Evolutionary conservation across 2,113 vertebrate species (phyloP).

Genomic region (Actenoides hombroni): DNA sequence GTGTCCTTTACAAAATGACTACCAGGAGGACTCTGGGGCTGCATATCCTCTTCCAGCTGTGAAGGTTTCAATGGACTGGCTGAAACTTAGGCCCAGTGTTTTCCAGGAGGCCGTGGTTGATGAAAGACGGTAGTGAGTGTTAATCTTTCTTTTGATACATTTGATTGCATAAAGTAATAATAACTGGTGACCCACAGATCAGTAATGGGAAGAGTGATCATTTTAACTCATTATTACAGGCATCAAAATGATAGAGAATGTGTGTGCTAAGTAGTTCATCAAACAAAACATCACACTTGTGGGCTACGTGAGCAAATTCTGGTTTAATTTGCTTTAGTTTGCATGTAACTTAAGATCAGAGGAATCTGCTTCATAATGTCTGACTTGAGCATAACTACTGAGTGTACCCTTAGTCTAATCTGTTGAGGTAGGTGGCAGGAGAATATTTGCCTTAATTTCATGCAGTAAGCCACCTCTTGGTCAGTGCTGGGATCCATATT

Average conservation of each 20-base stretch:
- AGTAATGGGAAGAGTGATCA: neutral
- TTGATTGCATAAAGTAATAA: neutral
- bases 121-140: slow-evolving; percentile 89
- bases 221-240: neutral
- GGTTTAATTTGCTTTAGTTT: neutral
- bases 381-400: neutral
- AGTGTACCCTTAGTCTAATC: neutral
- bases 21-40: slow-evolving; percentile 85
- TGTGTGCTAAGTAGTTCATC: neutral
- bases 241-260: neutral
- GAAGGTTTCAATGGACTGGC: slow-evolving; percentile 97
- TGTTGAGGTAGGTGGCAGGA: neutral
- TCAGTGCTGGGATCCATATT: neutral
- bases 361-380: neutral
- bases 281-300: neutral
- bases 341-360: neutral
- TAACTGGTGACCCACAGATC: neutral
- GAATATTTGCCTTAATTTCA: neutral
- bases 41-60: slow-evolving; percentile 94
- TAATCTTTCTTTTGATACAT: slow-evolving; percentile 4
- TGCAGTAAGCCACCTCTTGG: neutral
- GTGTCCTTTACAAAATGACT: slow-evolving; percentile 87
- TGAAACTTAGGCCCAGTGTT: slow-evolving; percentile 87
- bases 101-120: slow-evolving; percentile 89
- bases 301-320: neutral